Conservation (phyloP, 2,888 invertebrate genomes). For the Theodoxus fluviatilis region DNA sequence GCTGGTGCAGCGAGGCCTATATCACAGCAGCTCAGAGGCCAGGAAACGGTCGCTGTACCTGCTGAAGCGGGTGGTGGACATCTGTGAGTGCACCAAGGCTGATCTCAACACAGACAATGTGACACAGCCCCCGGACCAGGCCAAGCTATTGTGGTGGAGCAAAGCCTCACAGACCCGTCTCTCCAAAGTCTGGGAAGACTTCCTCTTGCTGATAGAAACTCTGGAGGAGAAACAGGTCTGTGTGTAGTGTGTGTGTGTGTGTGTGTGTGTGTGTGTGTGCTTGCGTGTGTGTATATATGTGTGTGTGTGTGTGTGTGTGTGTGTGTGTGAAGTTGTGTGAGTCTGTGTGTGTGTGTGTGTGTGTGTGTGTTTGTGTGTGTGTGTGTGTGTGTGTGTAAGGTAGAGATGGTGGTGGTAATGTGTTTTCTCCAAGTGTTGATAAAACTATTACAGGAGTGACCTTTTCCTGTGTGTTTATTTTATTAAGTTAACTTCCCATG, state of each 20-base stretch:
- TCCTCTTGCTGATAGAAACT: constrained; percentile 75
- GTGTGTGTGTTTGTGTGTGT: too few species aligned
- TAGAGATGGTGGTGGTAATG: too few species aligned
- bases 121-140: constrained; percentile 39
- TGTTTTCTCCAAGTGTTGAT: too few species aligned
- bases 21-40: constrained; percentile 65
- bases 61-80: constrained; percentile 70
- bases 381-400: too few species aligned
- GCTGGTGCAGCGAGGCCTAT: constrained; percentile 69
- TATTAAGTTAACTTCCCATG: too few species aligned
- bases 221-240: constrained; percentile 73
- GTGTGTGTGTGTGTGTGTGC: background rate
- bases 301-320: too few species aligned
- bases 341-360: too few species aligned
- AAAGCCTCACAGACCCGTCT: constrained; percentile 28
- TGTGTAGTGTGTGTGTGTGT: background rate
- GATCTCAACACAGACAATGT: constrained; percentile 28
- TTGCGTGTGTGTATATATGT: too few species aligned
- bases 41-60: constrained; percentile 73
- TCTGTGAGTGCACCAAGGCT: constrained; percentile 34
- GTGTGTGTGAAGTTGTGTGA: too few species aligned
- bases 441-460: too few species aligned
- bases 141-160: too few species aligned
- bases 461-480: too few species aligned
- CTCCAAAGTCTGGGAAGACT: constrained; percentile 68